phyloP scores from a whole-genome alignment of 1,140 invertebrate species.

The Drosophila pachea region DNA sequence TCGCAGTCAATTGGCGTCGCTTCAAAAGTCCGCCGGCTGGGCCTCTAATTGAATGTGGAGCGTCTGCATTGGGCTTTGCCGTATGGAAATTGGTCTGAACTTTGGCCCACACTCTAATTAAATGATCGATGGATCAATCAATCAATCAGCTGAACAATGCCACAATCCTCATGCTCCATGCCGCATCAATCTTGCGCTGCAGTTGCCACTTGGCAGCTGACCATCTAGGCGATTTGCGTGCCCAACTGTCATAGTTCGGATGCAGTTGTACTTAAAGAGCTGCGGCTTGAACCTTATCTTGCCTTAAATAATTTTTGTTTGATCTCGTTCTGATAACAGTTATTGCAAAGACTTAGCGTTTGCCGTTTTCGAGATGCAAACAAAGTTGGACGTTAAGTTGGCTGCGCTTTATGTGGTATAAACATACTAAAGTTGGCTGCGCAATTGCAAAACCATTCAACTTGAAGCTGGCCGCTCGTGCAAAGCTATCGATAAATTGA shows the following conservation, averaged over 20 bases:
- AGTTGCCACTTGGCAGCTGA: conserved; percentile 29
- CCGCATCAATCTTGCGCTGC: conserved; percentile 41
- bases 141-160: conserved; percentile 14
- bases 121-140: conserved; percentile 38
- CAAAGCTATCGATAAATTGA: no score
- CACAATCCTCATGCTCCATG: conserved; percentile 3
- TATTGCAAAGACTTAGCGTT: no score
- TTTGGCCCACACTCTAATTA: conserved; percentile 27
- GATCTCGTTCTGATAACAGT: no score
- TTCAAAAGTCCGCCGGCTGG: neutral
- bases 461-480: no score
- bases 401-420: no score
- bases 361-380: no score
- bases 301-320: no score
- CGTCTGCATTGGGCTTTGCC: conserved; percentile 10
- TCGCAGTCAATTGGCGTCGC: conserved; percentile 8
- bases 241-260: neutral
- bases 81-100: conserved; percentile 30
- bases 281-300: no score
- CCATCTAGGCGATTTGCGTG: conserved; percentile 23
- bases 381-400: no score
- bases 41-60: conserved; percentile 20
- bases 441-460: no score
- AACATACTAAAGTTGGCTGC: no score
- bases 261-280: neutral